Base-by-base conservation (phyloP, 1,140 invertebrate genomes). In the Calephelis virginiensis region DNA sequence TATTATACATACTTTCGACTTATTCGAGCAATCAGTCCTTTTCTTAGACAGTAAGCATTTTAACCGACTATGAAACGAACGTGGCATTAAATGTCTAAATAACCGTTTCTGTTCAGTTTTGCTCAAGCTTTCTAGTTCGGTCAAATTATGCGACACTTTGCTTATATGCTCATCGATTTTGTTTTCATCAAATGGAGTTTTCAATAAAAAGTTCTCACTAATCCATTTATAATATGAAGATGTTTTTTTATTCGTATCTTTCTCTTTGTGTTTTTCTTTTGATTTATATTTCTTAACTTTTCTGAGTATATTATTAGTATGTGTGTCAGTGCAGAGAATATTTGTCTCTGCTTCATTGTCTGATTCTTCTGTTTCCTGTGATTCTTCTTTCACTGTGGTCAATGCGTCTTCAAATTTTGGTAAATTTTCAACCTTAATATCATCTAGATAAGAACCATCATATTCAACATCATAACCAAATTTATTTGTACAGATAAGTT, bases 171-270 rank as follows among this genome's bases (percentile, higher is more conserved):
- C 12, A 49, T n/a, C 12, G 1, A 49, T 49, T 49, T 49, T n/a
- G 3, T 6, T 13, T 49, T 49, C 48, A 49, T 13, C 7, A 49
- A 49, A 49, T 49, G 40, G 50, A 12, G 50, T 56, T 37, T 56
- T 56, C 9, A 28, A 56, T 37, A 56, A 56, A 28, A 11, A 56
- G 11, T 56, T 28, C 7, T 56, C 50, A 37, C 50, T 56, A 11
- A 56, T 56, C 10, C 9, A 37, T 56, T 56, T 56, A 37, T 56
- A 56, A 28, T 56, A 56, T 37, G 50, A 56, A 6, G 17, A 28
- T 11, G 17, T 28, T 56, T 56, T 56, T 37, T 14, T 14, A 11
- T 56, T 8, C 11, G 8, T 28, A 9, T 9, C 28, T 56, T 28
- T 56, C 4, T 17, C 8, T 17, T 17, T 53, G 17, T 8, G 10